Conservation (phyloP, 2,797 vertebrate species). For the Leptatherina wallacei region DNA sequence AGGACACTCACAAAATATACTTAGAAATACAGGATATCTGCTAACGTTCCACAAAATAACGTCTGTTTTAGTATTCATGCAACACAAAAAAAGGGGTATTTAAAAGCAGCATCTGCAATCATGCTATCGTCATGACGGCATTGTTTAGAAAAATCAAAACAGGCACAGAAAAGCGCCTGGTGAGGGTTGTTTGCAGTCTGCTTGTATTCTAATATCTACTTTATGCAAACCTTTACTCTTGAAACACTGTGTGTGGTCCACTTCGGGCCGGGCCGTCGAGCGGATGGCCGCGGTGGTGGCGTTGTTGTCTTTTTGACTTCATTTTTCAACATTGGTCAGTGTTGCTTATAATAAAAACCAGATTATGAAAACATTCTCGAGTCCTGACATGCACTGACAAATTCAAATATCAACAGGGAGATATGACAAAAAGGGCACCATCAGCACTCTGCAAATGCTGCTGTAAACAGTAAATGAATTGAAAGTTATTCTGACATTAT, state of each 20-base stretch:
- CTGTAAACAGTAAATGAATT: constrained; percentile 72
- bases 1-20: constrained; percentile 57
- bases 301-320: constrained; percentile 78
- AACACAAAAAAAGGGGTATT: constrained; percentile 62
- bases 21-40: constrained; percentile 69
- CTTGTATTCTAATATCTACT: constrained; percentile 81
- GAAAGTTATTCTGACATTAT: constrained; percentile 63
- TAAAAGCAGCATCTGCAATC: constrained; percentile 54
- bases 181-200: constrained; percentile 72
- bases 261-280: constrained; percentile 54
- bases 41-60: constrained; percentile 43
- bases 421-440: constrained; percentile 79
- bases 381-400: constrained; percentile 74
- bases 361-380: constrained; percentile 85
- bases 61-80: constrained; percentile 66
- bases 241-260: constrained; percentile 82
- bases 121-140: constrained; percentile 53
- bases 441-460: constrained; percentile 63
- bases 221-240: constrained; percentile 69
- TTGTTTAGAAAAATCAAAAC: constrained; percentile 75
- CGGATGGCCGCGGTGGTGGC: constrained; percentile 61
- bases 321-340: constrained; percentile 79
- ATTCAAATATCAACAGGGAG: constrained; percentile 83
- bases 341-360: constrained; percentile 85
- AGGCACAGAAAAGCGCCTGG: constrained; percentile 54